Base-by-base conservation (phyloP, 2,113 vertebrate genomes). In the Xyrauchen texanus region DNA sequence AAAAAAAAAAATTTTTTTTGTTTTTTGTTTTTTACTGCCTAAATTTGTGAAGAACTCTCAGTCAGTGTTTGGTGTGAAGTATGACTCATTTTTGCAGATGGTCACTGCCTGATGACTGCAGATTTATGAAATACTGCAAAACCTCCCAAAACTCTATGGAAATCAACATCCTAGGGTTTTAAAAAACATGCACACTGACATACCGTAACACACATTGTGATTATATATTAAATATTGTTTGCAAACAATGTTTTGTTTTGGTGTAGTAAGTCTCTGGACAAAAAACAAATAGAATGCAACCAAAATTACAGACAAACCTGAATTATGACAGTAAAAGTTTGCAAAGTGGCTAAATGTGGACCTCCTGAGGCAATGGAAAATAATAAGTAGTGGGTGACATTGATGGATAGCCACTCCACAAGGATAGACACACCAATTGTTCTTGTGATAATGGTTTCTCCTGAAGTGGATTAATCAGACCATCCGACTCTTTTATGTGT, bases 381-480 rank as follows among this genome's bases (percentile, higher is more conserved):
- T 85, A 84, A 84, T 84, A 84, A 85, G 81, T 49, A 34, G 65
- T 47, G 3, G 2, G 47, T n/a, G 81, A 85, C 83, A 85, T 55
- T 81, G 85, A 86, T 85, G 76, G 83, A 86, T 86, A 83, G 68
- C 64, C 79, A 65, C 79, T 83, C 81, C 72, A 83, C 71, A 66
- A 78, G 60, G 83, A 85, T 79, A 86, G 85, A 84, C 85, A 86
- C 81, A 81, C 81, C 83, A 81, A 81, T 86, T 86, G 85, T 86
- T 86, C 83, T 85, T 86, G 81, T 83, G 79, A 86, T 85, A 86
- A 86, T 86, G 83, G 83, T 83, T 85, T 83, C 82, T 82, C 78
- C 78, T 79, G 83, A 86, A 82, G 83, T 86, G 78, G 81, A 84
- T 86, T 86, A 84, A 86, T 86, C 81, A 80, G 72, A 77, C 74